Evolutionary conservation across 2,888 invertebrate species (phyloP).

Genomic region (Hartigia nigra): DNA sequence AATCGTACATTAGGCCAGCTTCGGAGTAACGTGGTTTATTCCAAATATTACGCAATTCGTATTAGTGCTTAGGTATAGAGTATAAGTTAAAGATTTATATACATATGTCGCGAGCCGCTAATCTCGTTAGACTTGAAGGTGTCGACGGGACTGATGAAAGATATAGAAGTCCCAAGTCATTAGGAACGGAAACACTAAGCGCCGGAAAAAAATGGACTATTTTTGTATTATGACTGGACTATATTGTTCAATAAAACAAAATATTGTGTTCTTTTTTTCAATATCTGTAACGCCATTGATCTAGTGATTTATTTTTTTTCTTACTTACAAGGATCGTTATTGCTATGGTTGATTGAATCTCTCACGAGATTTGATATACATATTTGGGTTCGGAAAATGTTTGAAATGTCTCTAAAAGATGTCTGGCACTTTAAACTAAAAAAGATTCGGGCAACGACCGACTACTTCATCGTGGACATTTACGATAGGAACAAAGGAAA

Average conservation of each 20-base stretch:
- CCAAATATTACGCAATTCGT: constrained; percentile 1
- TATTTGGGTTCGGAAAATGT: background rate
- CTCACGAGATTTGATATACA: background rate
- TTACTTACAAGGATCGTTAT: background rate
- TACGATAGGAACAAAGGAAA: background rate
- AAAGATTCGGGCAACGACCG: background rate
- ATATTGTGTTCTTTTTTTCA: background rate
- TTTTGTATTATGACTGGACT: constrained; percentile 4
- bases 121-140: constrained; percentile 11
- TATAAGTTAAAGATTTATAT: background rate
- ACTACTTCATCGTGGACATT: background rate
- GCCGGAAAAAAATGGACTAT: constrained; percentile 13
- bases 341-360: background rate
- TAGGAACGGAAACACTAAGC: constrained; percentile 14
- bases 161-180: constrained; percentile 18
- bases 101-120: background rate
- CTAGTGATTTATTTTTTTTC: background rate
- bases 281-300: background rate
- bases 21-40: background rate
- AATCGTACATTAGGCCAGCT: background rate
- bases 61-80: background rate
- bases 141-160: constrained; percentile 22
- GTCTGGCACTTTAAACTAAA: background rate
- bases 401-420: background rate
- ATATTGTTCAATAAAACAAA: background rate